phyloP scores from a whole-genome alignment of 2,888 invertebrate genomes.

The Aricia artaxerxes region DNA sequence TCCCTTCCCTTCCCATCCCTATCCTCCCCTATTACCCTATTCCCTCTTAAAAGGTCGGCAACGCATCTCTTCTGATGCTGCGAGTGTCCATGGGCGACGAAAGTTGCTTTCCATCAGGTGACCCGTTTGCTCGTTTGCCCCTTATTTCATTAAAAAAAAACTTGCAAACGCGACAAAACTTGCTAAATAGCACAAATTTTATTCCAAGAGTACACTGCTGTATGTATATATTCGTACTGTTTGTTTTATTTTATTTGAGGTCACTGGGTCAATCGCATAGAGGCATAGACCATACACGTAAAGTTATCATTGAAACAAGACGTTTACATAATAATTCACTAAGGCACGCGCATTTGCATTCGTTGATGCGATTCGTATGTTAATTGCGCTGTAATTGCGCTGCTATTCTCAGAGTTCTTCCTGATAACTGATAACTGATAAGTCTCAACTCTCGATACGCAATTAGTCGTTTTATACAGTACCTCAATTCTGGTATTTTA shows the following conservation, averaged over 20 bases:
- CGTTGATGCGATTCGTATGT: constrained; percentile 15
- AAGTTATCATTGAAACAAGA: constrained; percentile 12
- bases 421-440: not conserved
- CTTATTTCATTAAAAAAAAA: too few species aligned
- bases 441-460: not conserved
- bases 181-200: not conserved
- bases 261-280: constrained; percentile 19
- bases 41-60: too few species aligned
- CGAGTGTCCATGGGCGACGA: too few species aligned
- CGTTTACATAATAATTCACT: constrained; percentile 13
- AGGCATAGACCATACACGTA: constrained; percentile 8
- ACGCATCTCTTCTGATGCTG: too few species aligned
- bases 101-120: too few species aligned
- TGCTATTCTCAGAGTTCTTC: not conserved
- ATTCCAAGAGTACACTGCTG: not conserved
- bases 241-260: constrained; percentile 1
- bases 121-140: too few species aligned
- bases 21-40: too few species aligned
- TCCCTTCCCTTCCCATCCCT: too few species aligned
- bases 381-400: constrained; percentile 19
- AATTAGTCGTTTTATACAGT: not conserved
- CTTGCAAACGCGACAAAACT: not conserved
- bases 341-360: not conserved
- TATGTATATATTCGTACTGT: not conserved
- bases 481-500: not conserved